phyloP scores from a whole-genome alignment of 1,140 invertebrate species.

The Armadillidium nasatum region DNA sequence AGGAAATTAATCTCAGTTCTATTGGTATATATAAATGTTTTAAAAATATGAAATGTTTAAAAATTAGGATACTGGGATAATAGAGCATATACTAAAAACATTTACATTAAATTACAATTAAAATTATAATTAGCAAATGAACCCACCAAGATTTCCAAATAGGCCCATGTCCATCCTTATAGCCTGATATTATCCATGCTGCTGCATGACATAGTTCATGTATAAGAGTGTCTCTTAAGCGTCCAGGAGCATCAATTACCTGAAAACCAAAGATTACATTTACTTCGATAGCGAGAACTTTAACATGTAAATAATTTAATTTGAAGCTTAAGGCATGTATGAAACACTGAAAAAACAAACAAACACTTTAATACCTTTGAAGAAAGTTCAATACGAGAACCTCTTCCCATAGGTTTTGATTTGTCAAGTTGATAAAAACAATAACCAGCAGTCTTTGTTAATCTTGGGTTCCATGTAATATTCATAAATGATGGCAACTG shows the following conservation, averaged over 20 bases:
- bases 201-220: constrained; percentile 91
- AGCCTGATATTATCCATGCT: constrained; percentile 70
- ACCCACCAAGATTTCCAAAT: constrained; percentile 76
- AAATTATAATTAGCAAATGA: constrained; percentile 7
- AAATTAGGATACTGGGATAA: neutral
- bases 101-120: constrained; percentile 26
- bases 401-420: constrained; percentile 48
- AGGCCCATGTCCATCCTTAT: constrained; percentile 71
- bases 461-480: constrained; percentile 70
- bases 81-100: constrained; percentile 55
- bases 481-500: constrained; percentile 60
- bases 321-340: constrained; percentile 30
- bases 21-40: neutral
- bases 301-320: neutral
- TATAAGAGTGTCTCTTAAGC: constrained; percentile 78
- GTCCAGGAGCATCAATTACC: constrained; percentile 64
- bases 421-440: constrained; percentile 55
- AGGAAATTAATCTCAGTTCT: neutral
- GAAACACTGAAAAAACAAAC: constrained; percentile 31
- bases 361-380: constrained; percentile 53
- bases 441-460: constrained; percentile 71
- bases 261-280: constrained; percentile 27
- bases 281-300: too few relatives aligned
- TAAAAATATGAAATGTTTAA: neutral
- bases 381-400: constrained; percentile 56